Base-by-base conservation (phyloP, 35 echinoderm and acorn worm genomes). In the Apostichopus japonicus region DNA sequence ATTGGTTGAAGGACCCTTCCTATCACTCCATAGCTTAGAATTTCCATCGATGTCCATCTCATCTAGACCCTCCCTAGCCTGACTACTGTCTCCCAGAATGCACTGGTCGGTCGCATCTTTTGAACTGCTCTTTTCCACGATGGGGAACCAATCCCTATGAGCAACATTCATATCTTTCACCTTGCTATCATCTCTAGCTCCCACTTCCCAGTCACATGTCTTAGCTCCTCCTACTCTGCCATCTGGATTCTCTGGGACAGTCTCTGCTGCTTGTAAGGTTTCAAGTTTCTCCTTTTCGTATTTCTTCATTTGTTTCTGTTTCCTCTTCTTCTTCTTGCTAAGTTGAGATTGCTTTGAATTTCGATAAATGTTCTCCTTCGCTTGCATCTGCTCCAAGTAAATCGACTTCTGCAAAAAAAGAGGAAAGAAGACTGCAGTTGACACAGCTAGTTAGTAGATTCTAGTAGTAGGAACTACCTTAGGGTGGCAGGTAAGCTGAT, bases 231-330 rank as follows among this genome's bases (percentile, higher is more conserved):
- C 15, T 6, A 6, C 21, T 19, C 55, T 51, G 1, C 8, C 16
- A 54, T 6, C 21, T 19, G 56, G 17, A 5, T 57, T 4, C 6
- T 23, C 24, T 11, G 52, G 25, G 52, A n/a, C 10, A 10, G 24
- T 61, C 51, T 93, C 52, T 77, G 52, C 2, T 63, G 8, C 53
- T 19, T 67, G 63, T 17, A 17, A 67, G 6, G 6, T n/a, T 19
- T n/a, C 19, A 10, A 10, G 4, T 10, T 58, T 56, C 70, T 21
- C 33, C 13, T 17, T 55, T 57, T 87, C 15, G 2, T 75, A 7
- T 56, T 78, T 93, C 67, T 62, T 87, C 75, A 54, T 14, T 23
- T 86, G 72, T 55, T 77, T 87, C 56, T 93, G 73, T 52, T 51
- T 11, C 53, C 53, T 93, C 84, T 55, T 75, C 58, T 86, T 86